These are phyloP conservation scores for Etheostoma nigrum DNA, from an alignment of 2,797 vertebrate species.

Conservation along the genomic window DNA sequence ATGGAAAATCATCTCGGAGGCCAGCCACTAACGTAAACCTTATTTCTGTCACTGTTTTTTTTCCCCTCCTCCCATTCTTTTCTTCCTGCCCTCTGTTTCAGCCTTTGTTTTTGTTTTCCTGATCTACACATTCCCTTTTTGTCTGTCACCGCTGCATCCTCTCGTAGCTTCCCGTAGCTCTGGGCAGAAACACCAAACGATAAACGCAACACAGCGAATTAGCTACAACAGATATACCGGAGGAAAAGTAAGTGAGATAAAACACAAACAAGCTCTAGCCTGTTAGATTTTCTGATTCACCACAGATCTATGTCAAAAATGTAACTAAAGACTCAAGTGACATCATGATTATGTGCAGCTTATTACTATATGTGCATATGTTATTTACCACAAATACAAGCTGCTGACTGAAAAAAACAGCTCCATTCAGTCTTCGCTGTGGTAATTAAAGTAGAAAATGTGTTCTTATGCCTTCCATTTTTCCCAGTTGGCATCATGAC, in stretches of 20 bases:
- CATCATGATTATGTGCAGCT: constrained; percentile 21
- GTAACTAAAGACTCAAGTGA: constrained; percentile 32
- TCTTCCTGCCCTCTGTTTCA: constrained; percentile 67
- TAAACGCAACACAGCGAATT: constrained; percentile 42
- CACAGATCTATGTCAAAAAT: constrained; percentile 36
- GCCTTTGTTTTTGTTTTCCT: constrained; percentile 66
- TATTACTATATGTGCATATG: constrained; percentile 38
- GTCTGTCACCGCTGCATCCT: constrained; percentile 71
- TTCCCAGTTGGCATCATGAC: constrained; percentile 70
- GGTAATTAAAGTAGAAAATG: constrained; percentile 74
- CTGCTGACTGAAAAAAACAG: constrained; percentile 58
- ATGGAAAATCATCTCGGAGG: constrained; percentile 85
- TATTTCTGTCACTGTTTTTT: constrained; percentile 71
- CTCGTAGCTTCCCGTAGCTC: constrained; percentile 42
- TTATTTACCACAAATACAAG: constrained; percentile 68
- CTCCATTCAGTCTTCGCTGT: constrained; percentile 62
- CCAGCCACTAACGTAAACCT: constrained; percentile 82
- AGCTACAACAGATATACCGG: constrained; percentile 28
- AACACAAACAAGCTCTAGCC: background rate
- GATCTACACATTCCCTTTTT: constrained; percentile 69
- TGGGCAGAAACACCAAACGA: constrained; percentile 39
- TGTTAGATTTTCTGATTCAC: constrained; percentile 38
- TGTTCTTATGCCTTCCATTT: constrained; percentile 61
- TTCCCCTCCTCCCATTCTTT: constrained; percentile 31
- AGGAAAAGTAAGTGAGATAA: constrained; percentile 14